Conservation (phyloP, 23 tunicate species). For the Trididemnum clinides region DNA sequence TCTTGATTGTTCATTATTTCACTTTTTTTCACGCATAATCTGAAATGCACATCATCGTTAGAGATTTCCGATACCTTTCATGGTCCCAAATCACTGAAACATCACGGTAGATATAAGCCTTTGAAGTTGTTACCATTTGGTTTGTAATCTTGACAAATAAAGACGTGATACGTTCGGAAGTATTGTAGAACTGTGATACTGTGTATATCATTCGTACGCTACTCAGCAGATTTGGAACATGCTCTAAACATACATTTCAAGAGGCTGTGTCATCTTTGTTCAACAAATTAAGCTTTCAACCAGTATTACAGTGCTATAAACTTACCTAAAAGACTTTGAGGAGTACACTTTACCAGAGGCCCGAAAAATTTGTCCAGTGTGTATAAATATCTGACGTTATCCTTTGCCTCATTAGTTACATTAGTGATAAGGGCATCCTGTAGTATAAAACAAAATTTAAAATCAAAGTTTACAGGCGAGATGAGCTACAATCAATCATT, state of each 20-base stretch:
- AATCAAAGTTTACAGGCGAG: too few relatives aligned
- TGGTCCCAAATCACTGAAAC: conserved; percentile 78
- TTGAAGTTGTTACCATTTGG: conserved; percentile 90
- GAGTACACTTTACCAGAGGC: conserved; percentile 86
- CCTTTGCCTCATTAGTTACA: conserved; percentile 89
- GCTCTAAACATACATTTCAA: too few relatives aligned
- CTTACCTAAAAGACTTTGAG: conserved; percentile 61
- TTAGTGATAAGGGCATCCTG: conserved; percentile 84
- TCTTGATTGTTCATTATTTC: too few relatives aligned
- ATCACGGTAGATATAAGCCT: conserved; percentile 65
- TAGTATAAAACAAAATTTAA: too few relatives aligned
- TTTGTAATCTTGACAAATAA: conserved; percentile 89
- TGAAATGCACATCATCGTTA: too few relatives aligned
- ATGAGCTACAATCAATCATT: too few relatives aligned
- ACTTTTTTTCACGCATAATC: too few relatives aligned
- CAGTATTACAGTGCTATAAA: not conserved
- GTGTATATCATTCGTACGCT: conserved; percentile 87
- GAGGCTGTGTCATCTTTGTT: too few relatives aligned
- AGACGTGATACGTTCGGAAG: conserved; percentile 91
- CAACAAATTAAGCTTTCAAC: too few relatives aligned
- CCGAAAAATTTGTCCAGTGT: conserved; percentile 88
- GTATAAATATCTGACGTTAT: conserved; percentile 80
- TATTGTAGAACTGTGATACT: conserved; percentile 89
- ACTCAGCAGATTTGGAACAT: conserved; percentile 72
- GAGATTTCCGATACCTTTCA: too few relatives aligned